A percentile compares a stretch with the other conserved stretches of the same genome.
phyloP scores from a whole-genome alignment of 1,140 invertebrate species.

The Aphelenchoides fujianensis region DNA sequence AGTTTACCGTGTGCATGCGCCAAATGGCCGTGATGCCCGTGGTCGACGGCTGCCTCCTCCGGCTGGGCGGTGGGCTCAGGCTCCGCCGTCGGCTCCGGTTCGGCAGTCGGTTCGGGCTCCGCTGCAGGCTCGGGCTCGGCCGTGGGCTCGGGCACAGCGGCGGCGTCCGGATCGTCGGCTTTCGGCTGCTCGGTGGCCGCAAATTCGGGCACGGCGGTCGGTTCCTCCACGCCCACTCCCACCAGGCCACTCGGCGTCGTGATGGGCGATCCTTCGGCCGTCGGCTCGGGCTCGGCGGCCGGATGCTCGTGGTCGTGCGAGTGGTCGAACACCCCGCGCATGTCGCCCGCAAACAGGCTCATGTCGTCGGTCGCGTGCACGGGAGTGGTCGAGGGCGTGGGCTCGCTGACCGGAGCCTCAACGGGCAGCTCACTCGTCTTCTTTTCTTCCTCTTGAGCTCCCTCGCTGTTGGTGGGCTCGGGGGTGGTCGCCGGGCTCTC shows the following conservation, averaged over 20 bases:
- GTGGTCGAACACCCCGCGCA: background rate
- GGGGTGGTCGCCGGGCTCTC: background rate
- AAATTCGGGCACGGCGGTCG: slow-evolving; percentile 17
- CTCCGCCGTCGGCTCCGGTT: slow-evolving; percentile 34
- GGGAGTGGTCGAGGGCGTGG: background rate
- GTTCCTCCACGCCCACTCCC: no score
- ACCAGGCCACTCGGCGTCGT: no score
- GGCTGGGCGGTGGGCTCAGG: slow-evolving; percentile 29
- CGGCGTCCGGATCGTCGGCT: slow-evolving; percentile 19
- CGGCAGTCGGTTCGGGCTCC: slow-evolving; percentile 29
- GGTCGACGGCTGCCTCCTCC: background rate
- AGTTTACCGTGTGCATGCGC: slow-evolving; percentile 10
- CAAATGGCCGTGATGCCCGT: slow-evolving; percentile 17
- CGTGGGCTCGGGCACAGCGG: slow-evolving; percentile 29
- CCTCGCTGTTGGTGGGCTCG: background rate
- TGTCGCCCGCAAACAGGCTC: background rate
- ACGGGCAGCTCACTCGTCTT: background rate
- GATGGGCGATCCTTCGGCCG: background rate
- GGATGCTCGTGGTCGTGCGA: background rate
- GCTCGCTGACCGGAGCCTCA: background rate
- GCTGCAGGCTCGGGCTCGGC: slow-evolving; percentile 25
- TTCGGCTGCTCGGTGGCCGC: slow-evolving; percentile 7
- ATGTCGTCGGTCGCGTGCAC: background rate
- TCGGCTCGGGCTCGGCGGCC: background rate
- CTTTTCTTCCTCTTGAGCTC: background rate